Evolutionary conservation across 2,113 vertebrate genomes (phyloP).

Genomic region (Epinephelus moara): DNA sequence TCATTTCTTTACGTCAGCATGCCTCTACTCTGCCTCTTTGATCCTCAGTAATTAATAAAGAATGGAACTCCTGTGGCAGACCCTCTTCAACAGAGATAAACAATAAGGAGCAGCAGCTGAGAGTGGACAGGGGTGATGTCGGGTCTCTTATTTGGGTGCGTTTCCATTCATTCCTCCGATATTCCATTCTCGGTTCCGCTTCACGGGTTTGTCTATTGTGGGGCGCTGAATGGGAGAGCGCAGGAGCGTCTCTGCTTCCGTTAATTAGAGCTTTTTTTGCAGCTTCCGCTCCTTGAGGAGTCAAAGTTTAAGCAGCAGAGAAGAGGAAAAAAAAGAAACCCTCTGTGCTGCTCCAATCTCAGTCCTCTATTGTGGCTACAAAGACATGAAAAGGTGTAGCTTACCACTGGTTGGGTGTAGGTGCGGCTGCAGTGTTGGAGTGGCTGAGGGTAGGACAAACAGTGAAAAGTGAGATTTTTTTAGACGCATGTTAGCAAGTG

Average conservation of each 20-base stretch:
- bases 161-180: constrained; percentile 83
- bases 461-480: constrained; percentile 28
- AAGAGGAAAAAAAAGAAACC: constrained; percentile 47
- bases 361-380: constrained; percentile 66
- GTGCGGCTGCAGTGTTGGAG: constrained; percentile 11
- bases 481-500: not conserved
- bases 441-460: constrained; percentile 21
- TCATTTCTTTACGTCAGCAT: constrained; percentile 51
- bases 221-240: constrained; percentile 84
- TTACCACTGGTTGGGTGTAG: constrained; percentile 48
- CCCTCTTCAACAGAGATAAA: constrained; percentile 62
- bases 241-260: constrained; percentile 82
- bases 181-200: constrained; percentile 88
- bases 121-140: constrained; percentile 69
- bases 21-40: constrained; percentile 59
- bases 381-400: constrained; percentile 70
- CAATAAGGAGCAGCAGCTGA: constrained; percentile 61
- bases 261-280: constrained; percentile 87
- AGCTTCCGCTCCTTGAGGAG: constrained; percentile 84
- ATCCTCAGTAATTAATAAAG: constrained; percentile 74
- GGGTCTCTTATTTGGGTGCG: constrained; percentile 78
- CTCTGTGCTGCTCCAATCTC: constrained; percentile 60
- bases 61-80: constrained; percentile 66
- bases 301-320: constrained; percentile 74
- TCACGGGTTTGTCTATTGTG: constrained; percentile 86